Evolutionary conservation across 2,113 vertebrate genomes (phyloP).

Genomic region (Columba janthina): DNA sequence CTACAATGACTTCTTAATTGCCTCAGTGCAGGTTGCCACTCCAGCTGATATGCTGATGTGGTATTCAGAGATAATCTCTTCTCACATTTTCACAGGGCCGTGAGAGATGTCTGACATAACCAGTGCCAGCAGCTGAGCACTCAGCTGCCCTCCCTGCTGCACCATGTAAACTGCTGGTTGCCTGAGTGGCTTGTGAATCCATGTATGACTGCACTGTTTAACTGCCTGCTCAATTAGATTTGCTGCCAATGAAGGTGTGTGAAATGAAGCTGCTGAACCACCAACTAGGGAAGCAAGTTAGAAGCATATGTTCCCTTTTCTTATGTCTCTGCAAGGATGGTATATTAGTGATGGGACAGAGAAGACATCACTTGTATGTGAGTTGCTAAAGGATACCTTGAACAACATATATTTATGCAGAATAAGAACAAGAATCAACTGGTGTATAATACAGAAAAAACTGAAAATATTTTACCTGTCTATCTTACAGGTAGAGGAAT

Average conservation of each 20-base stretch:
- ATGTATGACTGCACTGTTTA: neutral
- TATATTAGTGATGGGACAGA: neutral
- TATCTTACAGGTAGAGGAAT: neutral
- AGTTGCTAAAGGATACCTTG: neutral
- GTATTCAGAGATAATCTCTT: neutral
- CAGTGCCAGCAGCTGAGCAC: neutral
- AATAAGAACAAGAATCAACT: neutral
- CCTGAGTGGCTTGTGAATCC: neutral
- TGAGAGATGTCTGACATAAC: neutral
- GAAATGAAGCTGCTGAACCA: neutral
- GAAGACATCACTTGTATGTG: neutral
- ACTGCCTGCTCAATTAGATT: neutral
- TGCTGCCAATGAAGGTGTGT: neutral
- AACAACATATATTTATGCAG: neutral
- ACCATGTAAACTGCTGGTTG: neutral
- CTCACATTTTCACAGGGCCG: neutral
- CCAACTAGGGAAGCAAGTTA: neutral
- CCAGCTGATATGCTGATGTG: neutral
- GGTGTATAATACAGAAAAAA: neutral
- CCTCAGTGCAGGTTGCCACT: neutral
- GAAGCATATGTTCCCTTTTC: accelerated
- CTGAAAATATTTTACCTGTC: neutral
- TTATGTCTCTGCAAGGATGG: neutral
- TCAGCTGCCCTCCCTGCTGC: neutral
- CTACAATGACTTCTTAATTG: neutral